Percentiles rank a stretch among this genome's conserved stretches.
Evolutionary conservation across 2,113 vertebrate genomes (phyloP).

Genomic region (Vombatus ursinus): DNA sequence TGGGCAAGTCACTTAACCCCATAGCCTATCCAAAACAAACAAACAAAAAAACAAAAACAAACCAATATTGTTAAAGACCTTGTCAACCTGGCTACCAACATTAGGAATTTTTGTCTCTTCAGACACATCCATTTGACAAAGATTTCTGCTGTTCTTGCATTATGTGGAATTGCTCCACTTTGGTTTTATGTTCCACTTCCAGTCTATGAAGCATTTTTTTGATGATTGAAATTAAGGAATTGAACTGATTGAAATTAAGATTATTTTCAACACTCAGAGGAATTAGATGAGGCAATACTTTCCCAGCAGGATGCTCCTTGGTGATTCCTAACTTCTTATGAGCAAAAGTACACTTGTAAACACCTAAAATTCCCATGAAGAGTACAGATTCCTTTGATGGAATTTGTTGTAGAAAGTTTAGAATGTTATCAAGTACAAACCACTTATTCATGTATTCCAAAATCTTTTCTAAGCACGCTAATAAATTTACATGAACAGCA

Average conservation of each 20-base stretch:
- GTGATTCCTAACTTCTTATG: slow-evolving; percentile 99
- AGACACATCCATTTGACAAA: slow-evolving; percentile 83
- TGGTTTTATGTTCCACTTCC: slow-evolving; percentile 97
- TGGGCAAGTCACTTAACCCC: too few relatives aligned
- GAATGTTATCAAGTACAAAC: slow-evolving; percentile 98
- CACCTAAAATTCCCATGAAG: slow-evolving; percentile 98
- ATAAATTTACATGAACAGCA: slow-evolving; percentile 97
- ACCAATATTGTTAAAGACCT: slow-evolving; percentile 87
- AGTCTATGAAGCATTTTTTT: slow-evolving; percentile 96
- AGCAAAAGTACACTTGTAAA: slow-evolving; percentile 98
- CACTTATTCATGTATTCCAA: slow-evolving; percentile 99
- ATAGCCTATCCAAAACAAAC: too few relatives aligned
- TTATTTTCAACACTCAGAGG: slow-evolving; percentile 98
- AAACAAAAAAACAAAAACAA: too few relatives aligned
- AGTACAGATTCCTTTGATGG: slow-evolving; percentile 97
- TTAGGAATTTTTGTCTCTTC: slow-evolving; percentile 88
- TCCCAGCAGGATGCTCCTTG: slow-evolving; percentile 96
- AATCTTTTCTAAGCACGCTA: slow-evolving; percentile 98
- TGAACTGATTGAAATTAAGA: slow-evolving; percentile 99
- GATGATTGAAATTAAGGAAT: slow-evolving; percentile 97
- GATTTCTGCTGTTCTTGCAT: slow-evolving; percentile 98
- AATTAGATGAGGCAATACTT: slow-evolving; percentile 95
- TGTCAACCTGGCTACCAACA: slow-evolving; percentile 90
- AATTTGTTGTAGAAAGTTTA: slow-evolving; percentile 98
- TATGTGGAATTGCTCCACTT: slow-evolving; percentile 95